Percentiles rank a stretch among this genome's conserved stretches.
Evolutionary conservation across 2,797 vertebrate species (phyloP).

Genomic region (Remorina albescens): DNA sequence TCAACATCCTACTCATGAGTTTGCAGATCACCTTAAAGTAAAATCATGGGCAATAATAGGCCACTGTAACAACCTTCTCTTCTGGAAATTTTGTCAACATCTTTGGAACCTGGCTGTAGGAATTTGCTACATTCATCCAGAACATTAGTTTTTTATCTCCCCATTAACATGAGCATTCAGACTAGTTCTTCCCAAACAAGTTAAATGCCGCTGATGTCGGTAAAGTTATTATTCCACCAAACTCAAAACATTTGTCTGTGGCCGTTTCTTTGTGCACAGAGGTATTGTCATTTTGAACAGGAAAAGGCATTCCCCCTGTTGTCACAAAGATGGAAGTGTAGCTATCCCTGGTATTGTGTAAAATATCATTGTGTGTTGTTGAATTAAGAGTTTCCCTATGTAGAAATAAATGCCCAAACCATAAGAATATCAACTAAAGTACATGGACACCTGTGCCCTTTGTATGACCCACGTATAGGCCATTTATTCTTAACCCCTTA

Average conservation of each 20-base stretch:
- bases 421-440: not conserved
- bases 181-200: not conserved
- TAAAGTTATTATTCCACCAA: constrained; percentile 4
- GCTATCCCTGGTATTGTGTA: not conserved
- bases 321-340: not conserved
- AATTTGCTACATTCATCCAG: constrained; percentile 1
- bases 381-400: not conserved
- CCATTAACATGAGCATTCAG: not conserved
- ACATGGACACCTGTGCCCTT: not conserved
- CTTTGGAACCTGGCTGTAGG: not conserved
- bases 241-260: not conserved
- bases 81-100: not conserved
- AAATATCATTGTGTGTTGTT: constrained; percentile 1
- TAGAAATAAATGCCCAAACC: not conserved
- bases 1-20: not conserved
- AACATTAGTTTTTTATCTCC: not conserved
- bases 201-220: not conserved
- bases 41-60: not conserved
- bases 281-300: constrained; percentile 11
- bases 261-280: not conserved
- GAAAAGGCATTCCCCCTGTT: not conserved
- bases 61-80: not conserved
- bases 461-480: not conserved
- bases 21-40: not conserved
- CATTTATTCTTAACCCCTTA: no score